Evolutionary conservation across 2,888 invertebrate species (phyloP).

Genomic region (Dicroscelio sp.): DNA sequence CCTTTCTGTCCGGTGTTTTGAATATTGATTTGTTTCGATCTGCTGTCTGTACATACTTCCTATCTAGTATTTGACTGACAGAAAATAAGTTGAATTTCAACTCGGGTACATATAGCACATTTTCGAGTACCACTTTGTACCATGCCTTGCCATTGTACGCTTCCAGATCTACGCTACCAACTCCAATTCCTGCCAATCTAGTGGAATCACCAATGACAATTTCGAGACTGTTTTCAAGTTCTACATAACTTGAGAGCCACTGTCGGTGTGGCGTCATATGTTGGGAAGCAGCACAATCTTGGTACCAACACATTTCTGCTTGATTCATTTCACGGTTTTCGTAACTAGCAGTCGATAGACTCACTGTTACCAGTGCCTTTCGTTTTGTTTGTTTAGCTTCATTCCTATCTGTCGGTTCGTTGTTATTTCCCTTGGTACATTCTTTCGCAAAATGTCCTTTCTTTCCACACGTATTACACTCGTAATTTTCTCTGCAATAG

Average conservation of each 20-base stretch:
- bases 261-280: constrained; percentile 84
- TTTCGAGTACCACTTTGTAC: constrained; percentile 40
- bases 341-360: constrained; percentile 66
- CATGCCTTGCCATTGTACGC: constrained; percentile 80
- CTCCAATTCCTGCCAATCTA: constrained; percentile 70
- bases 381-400: constrained; percentile 23
- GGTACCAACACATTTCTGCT: constrained; percentile 74
- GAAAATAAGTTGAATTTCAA: constrained; percentile 18
- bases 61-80: constrained; percentile 6
- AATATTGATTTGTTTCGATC: background rate
- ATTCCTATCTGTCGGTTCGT: constrained; percentile 39
- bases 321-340: background rate
- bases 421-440: background rate
- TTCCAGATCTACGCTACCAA: constrained; percentile 71
- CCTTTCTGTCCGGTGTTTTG: background rate
- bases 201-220: constrained; percentile 52
- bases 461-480: background rate
- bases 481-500: background rate
- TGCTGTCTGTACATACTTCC: background rate
- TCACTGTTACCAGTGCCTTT: constrained; percentile 72
- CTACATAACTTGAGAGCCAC: constrained; percentile 81
- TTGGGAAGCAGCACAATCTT: constrained; percentile 86
- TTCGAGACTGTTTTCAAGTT: constrained; percentile 64
- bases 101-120: constrained; percentile 28
- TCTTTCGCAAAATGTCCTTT: constrained; percentile 28